Base-by-base conservation (phyloP, 2,797 vertebrate genomes). In the Pantherophis alleghaniensis region DNA sequence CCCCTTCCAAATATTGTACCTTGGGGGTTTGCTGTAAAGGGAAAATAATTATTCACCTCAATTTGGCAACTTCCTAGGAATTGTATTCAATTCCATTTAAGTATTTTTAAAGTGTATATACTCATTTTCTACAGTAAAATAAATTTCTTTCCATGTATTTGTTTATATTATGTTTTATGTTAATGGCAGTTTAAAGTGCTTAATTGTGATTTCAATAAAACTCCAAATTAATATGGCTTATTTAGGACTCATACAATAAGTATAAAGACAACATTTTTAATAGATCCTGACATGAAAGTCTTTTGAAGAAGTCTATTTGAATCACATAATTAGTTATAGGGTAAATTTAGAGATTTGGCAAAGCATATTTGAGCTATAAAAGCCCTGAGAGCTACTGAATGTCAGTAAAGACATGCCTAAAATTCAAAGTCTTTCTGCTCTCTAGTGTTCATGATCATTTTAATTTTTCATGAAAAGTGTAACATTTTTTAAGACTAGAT, bases 191-290 rank as follows among this genome's bases (percentile, higher is more conserved):
- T 59, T 92, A 56, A 88, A 92, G 51, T 61, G 90, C 94, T 95
- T 94, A 95, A 93, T 87, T 93, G 53, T 5, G 37, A 74, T 51
- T 79, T 90, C 24, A 88, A 93, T 57, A 56, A 51, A 92, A 79
- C 22, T 55, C 26, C 63, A 51, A 92, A 92, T 89, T 74, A 92
- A 89, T 89, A 89, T 79, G n/a, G 56, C 87, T 89, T 89, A 89
- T 79, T 92, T 92, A 89, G 42, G 42, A 89, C 63, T 59, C 55
- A 79, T 89, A 79, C 42, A 87, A 18, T 74, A 28, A 51, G 74
- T 89, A 79, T 92, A 89, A 92, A 83, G 42, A 37, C 56, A 42
- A 47, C 74, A 91, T 79, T 24, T 26, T 91, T 91, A 83, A 63
- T 32, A 86, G 79, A 59, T 88, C 32, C 57, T 83, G 42, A 90